phyloP scores from a whole-genome alignment of 2,888 invertebrate species.

The Himalopsyche tibetana region DNA sequence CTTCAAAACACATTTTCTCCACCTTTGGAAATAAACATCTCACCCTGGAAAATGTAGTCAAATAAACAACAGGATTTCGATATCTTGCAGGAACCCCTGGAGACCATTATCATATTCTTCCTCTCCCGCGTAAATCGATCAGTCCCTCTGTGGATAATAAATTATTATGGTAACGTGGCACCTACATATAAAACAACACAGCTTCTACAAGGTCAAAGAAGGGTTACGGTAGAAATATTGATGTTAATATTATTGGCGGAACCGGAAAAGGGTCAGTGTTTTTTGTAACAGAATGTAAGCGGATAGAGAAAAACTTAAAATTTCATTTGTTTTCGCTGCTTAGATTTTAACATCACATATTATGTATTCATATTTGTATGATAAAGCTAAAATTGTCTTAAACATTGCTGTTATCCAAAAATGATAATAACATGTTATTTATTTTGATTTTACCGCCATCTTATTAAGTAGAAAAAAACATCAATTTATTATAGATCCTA shows the following conservation, averaged over 20 bases:
- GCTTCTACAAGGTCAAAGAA: not conserved
- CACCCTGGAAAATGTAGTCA: conserved; percentile 11
- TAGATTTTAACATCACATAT: no score
- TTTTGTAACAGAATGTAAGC: no score
- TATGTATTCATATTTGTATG: no score
- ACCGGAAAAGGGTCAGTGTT: no score
- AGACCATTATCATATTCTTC: conserved; percentile 54
- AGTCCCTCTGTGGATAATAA: conserved; percentile 4
- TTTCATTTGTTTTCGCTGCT: no score
- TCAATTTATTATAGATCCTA: no score
- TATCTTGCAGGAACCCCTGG: conserved; percentile 50
- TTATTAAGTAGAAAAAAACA: no score
- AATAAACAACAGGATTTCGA: conserved; percentile 47
- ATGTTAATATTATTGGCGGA: not conserved
- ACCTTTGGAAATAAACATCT: conserved; percentile 15
- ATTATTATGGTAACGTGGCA: not conserved
- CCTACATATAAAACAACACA: not conserved
- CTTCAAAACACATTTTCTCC: not conserved
- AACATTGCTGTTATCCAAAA: no score
- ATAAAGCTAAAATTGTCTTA: no score
- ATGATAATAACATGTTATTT: no score
- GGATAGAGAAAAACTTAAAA: no score
- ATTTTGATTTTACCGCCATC: no score
- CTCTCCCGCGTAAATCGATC: conserved; percentile 31
- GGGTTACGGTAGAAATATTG: not conserved